A percentile compares a stretch with the other conserved stretches of the same genome.
Evolutionary conservation across 2,888 invertebrate genomes (phyloP).

Genomic region (Chromoteleia sp.): DNA sequence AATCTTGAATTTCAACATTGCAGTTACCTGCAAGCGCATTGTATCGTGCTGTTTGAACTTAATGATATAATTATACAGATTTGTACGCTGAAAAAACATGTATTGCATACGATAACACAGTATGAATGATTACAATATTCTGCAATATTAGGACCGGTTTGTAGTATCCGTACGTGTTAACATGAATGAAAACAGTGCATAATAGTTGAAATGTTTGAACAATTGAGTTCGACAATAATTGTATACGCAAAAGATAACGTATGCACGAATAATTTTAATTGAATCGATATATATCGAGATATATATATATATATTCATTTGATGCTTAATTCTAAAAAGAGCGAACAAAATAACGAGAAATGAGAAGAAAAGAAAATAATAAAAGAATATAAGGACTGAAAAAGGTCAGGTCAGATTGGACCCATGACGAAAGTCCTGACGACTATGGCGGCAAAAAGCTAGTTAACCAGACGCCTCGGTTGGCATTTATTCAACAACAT

Average conservation of each 20-base stretch:
- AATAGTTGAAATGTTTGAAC: neutral
- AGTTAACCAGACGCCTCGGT: slow-evolving; percentile 70
- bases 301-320: too few species aligned
- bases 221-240: too few species aligned
- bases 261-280: too few species aligned
- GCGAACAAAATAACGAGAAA: slow-evolving; percentile 10
- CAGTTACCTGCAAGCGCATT: neutral
- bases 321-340: neutral
- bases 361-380: slow-evolving; percentile 17
- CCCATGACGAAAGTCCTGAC: slow-evolving; percentile 67
- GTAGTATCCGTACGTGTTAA: slow-evolving; percentile 52
- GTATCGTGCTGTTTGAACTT: slow-evolving; percentile 1
- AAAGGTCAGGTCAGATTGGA: slow-evolving; percentile 68
- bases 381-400: slow-evolving; percentile 30
- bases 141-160: slow-evolving; percentile 63
- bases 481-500: slow-evolving; percentile 70
- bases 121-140: slow-evolving; percentile 62
- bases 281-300: too few species aligned
- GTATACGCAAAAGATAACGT: too few species aligned
- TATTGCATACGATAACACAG: slow-evolving; percentile 19
- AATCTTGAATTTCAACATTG: too few species aligned
- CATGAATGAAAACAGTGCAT: slow-evolving; percentile 50
- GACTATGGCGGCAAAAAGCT: slow-evolving; percentile 60
- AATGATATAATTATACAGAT: slow-evolving; percentile 41
- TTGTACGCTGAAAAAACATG: slow-evolving; percentile 16